Evolutionary conservation across 1,140 invertebrate species (phyloP), one percentile per base, ranked within the genome.

Genomic region (Sycophaga agraensis): DNA sequence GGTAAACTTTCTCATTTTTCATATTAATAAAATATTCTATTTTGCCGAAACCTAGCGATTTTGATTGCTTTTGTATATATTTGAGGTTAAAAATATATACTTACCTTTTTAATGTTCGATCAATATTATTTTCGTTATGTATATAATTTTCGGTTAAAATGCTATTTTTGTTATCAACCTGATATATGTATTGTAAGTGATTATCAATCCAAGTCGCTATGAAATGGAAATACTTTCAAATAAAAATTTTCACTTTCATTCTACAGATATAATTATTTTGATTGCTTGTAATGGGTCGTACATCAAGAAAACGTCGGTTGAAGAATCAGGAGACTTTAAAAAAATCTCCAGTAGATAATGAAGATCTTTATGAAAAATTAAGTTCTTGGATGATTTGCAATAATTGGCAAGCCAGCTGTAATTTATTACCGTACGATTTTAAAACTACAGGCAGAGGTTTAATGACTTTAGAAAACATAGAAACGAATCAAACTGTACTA

Each of bases 361-460:
- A 68, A 42, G 69, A 72, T 54, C 69, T 78, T 69, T 70, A 79
- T 40, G 65, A 78, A 63, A 72, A 68, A 62, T 73, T 85, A 48
- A 82, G 81, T 40, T 71, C 73, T 28, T 85, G 83, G 83, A 72
- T 85, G 59, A 54, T 73, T 39, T 70, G 67, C 56, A 65, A 80
- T 58, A 77, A 77, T 59, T 77, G 82, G 63, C 67, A 67, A 28
- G 68, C 76, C 16, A 79, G 75, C 59, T 73, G 73, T 63, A 73
- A 82, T 63, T 69, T 85, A 42, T 63, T 68, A 31, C 69, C 83
- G 39, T 73, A 76, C n/a, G 56, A 79, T 37, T 85, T 85, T 70
- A 57, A 76, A 62, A 73, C 76, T 19, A 86, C 84, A 35, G 86
- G 86, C 19, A 75, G 87, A 65, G 87, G 87, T 21, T 76, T 89